Evolutionary conservation across 1,140 invertebrate species (phyloP), one percentile per base, ranked within the genome.

Genomic region (Branchinecta lynchi): DNA sequence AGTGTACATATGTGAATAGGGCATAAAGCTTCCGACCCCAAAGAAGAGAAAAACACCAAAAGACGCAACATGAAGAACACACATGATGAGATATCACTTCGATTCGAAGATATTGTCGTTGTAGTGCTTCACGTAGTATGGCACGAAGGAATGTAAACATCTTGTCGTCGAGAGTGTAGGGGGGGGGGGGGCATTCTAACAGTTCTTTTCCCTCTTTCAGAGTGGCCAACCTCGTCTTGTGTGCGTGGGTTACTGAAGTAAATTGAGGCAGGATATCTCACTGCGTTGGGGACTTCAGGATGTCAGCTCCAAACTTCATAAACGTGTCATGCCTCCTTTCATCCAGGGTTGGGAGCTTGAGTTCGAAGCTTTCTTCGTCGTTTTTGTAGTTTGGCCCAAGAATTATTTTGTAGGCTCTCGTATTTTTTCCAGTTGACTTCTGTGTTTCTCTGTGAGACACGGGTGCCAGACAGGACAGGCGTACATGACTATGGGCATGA

Each of bases 371-470:
- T 51, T 51, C 9, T 51, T 51, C 46, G n/a, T 51, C 9, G n/a
- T 51, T 51, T 51, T 51, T 51, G n/a, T 51, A 51, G n/a, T 51
- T 51, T n/a, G 46, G 46, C 46, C 46, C 46, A 51, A 51, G 46
- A 51, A 51, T 51, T 51, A 51, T 51, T 51, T 51, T 51, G 46
- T n/a, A 51, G 46, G 46, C 46, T 51, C 9, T 51, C 46, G 46
- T 9, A 51, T 51, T 9, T 51, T 51, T 51, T 51, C 46, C 46
- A 9, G 46, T 51, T 51, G n/a, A n/a, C n/a, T 51, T n/a, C n/a
- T n/a, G n/a, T n/a, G n/a, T n/a, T n/a, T n/a, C n/a, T n/a, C n/a
- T n/a, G n/a, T n/a, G n/a, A n/a, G n/a, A n/a, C n/a, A n/a, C n/a
- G n/a, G n/a, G n/a, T n/a, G n/a, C n/a, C n/a, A n/a, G n/a, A n/a